Conservation (phyloP, 2,888 invertebrate genomes). For the Amblyjoppa fuscipennis region DNA sequence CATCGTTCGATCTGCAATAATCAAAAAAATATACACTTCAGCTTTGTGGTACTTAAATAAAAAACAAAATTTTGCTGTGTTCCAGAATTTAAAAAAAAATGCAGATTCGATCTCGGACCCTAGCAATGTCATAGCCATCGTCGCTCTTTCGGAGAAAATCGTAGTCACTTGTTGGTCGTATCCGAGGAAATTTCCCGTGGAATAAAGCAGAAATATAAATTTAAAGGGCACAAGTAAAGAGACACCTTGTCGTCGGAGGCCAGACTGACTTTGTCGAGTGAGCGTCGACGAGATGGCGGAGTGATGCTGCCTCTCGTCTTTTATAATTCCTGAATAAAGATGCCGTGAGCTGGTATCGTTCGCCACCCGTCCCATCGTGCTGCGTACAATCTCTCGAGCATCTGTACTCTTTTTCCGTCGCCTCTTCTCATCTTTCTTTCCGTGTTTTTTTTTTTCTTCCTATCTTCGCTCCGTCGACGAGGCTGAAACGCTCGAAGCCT, state of each 20-base stretch:
- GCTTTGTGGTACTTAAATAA: too few species aligned
- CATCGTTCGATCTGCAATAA: conserved; percentile 1
- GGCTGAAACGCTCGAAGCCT: conserved; percentile 66
- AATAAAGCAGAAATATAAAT: neutral
- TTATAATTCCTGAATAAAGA: conserved; percentile 55
- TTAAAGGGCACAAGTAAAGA: neutral
- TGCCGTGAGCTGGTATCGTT: conserved; percentile 22
- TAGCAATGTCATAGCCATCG: too few species aligned
- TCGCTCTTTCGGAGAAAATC: neutral
- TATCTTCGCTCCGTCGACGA: conserved; percentile 31
- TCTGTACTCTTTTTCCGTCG: conserved; percentile 24
- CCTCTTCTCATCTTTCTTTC: conserved; percentile 14
- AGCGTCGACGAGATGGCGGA: conserved; percentile 10
- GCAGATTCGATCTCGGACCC: too few species aligned
- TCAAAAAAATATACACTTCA: neutral
- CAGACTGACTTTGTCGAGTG: conserved; percentile 20
- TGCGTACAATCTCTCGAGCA: conserved; percentile 31
- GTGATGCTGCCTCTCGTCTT: conserved; percentile 11
- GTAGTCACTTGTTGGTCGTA: neutral
- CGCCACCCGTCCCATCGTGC: conserved; percentile 3
- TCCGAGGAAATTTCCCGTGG: neutral
- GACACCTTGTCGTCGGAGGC: neutral
- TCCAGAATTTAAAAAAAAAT: too few species aligned
- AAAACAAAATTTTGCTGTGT: too few species aligned
- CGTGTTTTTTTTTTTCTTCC: conserved; percentile 7